A percentile compares a stretch with the other conserved stretches of the same genome.
Conservation (phyloP, 2,888 invertebrate species). For the Platerodrilus igneus region DNA sequence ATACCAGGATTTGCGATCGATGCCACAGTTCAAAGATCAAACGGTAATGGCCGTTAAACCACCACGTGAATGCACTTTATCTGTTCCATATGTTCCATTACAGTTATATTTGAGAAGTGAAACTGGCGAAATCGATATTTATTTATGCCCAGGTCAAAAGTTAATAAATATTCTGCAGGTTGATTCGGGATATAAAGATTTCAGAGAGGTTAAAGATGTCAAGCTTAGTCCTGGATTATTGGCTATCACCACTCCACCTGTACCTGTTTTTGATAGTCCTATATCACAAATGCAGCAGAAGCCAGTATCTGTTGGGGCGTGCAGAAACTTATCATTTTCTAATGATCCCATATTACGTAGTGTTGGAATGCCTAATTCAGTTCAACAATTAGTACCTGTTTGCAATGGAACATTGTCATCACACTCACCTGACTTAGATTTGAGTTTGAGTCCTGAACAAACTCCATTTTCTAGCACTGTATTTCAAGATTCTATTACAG, state of each 20-base stretch:
- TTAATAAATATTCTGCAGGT: slow-evolving; percentile 42
- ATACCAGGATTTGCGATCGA: slow-evolving; percentile 85
- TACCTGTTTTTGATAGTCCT: slow-evolving; percentile 45
- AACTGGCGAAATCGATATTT: slow-evolving; percentile 91
- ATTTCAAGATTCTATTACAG: slow-evolving; percentile 15
- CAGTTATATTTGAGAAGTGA: slow-evolving; percentile 77
- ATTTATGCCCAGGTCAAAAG: slow-evolving; percentile 79
- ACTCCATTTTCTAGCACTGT: slow-evolving; percentile 15
- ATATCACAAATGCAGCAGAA: slow-evolving; percentile 32
- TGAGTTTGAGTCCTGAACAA: slow-evolving; percentile 18
- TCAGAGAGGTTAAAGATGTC: slow-evolving; percentile 52
- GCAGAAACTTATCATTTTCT: slow-evolving; percentile 42
- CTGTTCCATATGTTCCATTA: slow-evolving; percentile 61
- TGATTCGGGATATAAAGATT: slow-evolving; percentile 62
- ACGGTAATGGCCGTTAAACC: slow-evolving; percentile 96
- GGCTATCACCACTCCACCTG: slow-evolving; percentile 43
- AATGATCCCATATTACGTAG: slow-evolving; percentile 35
- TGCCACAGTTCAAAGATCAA: slow-evolving; percentile 48
- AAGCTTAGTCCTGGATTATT: slow-evolving; percentile 44
- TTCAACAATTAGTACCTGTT: slow-evolving; percentile 21
- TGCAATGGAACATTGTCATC: slow-evolving; percentile 14
- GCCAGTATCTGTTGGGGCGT: slow-evolving; percentile 43
- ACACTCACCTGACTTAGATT: slow-evolving; percentile 11
- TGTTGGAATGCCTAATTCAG: slow-evolving; percentile 28
- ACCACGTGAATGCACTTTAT: slow-evolving; percentile 86